Evolutionary conservation across 2,113 vertebrate species (phyloP).

Genomic region (Oreochromis tanganicae): DNA sequence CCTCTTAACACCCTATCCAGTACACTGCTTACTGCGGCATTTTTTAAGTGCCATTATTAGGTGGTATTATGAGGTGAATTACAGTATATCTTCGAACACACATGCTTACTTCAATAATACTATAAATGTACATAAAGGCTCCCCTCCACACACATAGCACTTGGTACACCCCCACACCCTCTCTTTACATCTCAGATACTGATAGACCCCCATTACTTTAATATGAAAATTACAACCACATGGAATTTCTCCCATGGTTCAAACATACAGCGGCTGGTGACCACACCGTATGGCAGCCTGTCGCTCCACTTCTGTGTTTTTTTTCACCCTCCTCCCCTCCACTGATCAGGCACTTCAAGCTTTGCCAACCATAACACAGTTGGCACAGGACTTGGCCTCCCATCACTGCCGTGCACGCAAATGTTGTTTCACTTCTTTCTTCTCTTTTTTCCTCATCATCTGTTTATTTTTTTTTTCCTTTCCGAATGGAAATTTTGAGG

Average conservation of each 20-base stretch:
- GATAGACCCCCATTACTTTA: constrained; percentile 66
- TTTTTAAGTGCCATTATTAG: constrained; percentile 53
- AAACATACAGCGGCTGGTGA: constrained; percentile 61
- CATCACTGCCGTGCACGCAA: constrained; percentile 45
- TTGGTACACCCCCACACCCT: not conserved
- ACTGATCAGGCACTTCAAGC: constrained; percentile 64
- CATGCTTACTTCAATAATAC: constrained; percentile 22
- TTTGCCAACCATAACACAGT: constrained; percentile 72
- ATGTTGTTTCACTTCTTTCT: constrained; percentile 56
- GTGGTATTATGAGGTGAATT: constrained; percentile 39
- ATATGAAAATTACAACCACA: constrained; percentile 75
- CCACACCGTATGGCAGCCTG: constrained; percentile 49
- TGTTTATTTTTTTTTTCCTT: constrained; percentile 67
- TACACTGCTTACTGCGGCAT: constrained; percentile 21
- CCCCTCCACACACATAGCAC: not conserved
- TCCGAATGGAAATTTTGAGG: constrained; percentile 76
- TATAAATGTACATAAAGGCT: constrained; percentile 6
- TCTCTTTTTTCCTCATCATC: constrained; percentile 54
- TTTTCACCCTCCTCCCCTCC: constrained; percentile 7
- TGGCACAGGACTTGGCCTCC: constrained; percentile 52
- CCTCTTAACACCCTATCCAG: constrained; percentile 20
- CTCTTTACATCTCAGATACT: constrained; percentile 51
- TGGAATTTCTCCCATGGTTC: constrained; percentile 69
- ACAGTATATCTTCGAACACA: constrained; percentile 27
- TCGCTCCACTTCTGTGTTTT: constrained; percentile 24